Evolutionary conservation across 2,888 invertebrate species (phyloP), one percentile per base, ranked within the genome.

Genomic region (Melinaea marsaeus): DNA sequence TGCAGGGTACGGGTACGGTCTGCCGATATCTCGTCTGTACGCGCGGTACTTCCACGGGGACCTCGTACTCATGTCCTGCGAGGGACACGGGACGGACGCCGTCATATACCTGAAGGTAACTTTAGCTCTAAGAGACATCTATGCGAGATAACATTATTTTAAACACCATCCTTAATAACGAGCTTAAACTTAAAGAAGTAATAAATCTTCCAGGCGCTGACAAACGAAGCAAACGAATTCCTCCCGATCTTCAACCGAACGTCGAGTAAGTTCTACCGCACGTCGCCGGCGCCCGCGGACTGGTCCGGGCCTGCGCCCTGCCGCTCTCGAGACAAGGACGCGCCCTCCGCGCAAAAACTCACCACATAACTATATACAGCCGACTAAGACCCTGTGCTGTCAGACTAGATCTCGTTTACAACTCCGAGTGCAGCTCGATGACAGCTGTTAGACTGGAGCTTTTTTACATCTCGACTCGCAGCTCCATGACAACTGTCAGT

Each of bases 1-100:
- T 58, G 0, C 76, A 93, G 93, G 94, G 0, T 99, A 99, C 81
- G 99, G 99, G 0, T 99, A 99, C 84, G 99, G 99, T 13, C 91
- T 99, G 75, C 99, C 99, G 0, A 94, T 99, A 68, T 98, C 99
- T 0, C 92, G 99, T 66, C 92, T 99, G 61, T 99, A 99, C 88
- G 99, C 99, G 11, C 92, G 99, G 61, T 99, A 99, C 86, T 98
- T 99, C 91, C 98, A 99, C 79, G 99, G 99, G 0, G 99, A 99
- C 86, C 92, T 99, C 67, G 94, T 96, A 62, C 91, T 99, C 9
- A 92, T 97, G 71, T 98, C 99, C 1, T 97, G 97, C 81, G 99
- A 99, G 82, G 99, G 99, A 0, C 95, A 95, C 80, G 99, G 99
- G 45, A 99, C 99, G 0, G 99, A 99, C 83, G 97, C 99, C 7